Evolutionary conservation across 2,113 vertebrate genomes (phyloP).

Genomic region (Serilophus lunatus): DNA sequence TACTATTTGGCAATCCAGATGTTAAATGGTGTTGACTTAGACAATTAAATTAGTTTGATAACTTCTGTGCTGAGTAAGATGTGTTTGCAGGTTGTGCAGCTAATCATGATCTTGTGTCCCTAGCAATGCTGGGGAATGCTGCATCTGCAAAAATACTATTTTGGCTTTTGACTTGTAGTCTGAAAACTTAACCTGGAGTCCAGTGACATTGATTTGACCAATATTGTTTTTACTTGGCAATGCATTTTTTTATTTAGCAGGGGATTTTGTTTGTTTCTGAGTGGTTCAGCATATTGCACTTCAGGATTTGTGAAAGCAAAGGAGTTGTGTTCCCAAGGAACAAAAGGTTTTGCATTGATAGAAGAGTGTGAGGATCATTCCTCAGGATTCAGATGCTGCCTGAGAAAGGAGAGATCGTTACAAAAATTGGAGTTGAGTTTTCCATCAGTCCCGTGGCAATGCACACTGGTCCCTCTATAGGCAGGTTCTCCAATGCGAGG

Average conservation of each 20-base stretch:
- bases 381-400: not conserved
- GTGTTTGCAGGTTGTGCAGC: not conserved
- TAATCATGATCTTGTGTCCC: not conserved
- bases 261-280: too few relatives aligned
- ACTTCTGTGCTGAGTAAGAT: not conserved
- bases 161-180: not conserved
- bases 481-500: not conserved
- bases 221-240: not conserved
- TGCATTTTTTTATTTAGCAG: not conserved
- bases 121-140: not conserved
- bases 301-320: not conserved
- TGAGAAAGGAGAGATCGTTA: not conserved
- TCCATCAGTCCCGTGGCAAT: not conserved
- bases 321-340: not conserved
- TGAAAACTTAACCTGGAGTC: not conserved
- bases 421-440: not conserved
- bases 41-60: not conserved
- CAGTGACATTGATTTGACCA: not conserved
- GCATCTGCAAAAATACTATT: not conserved
- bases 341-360: not conserved
- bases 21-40: not conserved
- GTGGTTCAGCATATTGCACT: not conserved
- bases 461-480: not conserved
- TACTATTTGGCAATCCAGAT: not conserved
- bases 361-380: not conserved